These are phyloP conservation scores for Amblyraja radiata DNA, from an alignment of 2,797 vertebrate genomes.

Conservation along the genomic window DNA sequence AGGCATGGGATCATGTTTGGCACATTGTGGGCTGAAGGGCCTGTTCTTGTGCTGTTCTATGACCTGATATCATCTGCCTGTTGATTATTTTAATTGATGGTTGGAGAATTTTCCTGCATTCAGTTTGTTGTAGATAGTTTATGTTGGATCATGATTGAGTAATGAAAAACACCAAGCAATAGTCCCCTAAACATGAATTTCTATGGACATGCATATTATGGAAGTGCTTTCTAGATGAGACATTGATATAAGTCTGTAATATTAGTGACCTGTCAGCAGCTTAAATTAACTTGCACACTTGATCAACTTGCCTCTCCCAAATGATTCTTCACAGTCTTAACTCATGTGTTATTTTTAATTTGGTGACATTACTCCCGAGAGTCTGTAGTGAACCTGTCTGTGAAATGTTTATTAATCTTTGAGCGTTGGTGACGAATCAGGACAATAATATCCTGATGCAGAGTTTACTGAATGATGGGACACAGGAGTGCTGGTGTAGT, in stretches of 20 bases:
- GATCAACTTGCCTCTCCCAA: not conserved
- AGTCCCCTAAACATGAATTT: not conserved
- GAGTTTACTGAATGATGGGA: not conserved
- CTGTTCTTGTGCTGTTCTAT: too few relatives aligned
- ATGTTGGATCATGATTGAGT: not conserved
- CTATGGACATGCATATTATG: not conserved
- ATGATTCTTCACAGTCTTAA: not conserved
- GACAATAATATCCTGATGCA: not conserved
- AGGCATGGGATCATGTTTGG: too few relatives aligned
- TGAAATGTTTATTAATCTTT: not conserved
- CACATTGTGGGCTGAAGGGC: too few relatives aligned
- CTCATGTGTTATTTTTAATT: not conserved
- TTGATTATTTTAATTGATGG: not conserved
- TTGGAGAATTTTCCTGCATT: not conserved
- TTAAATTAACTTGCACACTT: not conserved
- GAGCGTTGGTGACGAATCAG: not conserved
- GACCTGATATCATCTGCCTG: not conserved
- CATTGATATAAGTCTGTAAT: not conserved
- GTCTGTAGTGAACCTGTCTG: not conserved
- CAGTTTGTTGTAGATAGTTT: not conserved
- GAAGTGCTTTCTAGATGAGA: not conserved
- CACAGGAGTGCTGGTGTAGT: not conserved
- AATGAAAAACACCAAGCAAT: not conserved
- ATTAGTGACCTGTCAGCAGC: not conserved
- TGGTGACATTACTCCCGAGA: not conserved